These are phyloP conservation scores for Hemithea aestivaria DNA, from an alignment of 2,888 invertebrate genomes.

Conservation along the genomic window DNA sequence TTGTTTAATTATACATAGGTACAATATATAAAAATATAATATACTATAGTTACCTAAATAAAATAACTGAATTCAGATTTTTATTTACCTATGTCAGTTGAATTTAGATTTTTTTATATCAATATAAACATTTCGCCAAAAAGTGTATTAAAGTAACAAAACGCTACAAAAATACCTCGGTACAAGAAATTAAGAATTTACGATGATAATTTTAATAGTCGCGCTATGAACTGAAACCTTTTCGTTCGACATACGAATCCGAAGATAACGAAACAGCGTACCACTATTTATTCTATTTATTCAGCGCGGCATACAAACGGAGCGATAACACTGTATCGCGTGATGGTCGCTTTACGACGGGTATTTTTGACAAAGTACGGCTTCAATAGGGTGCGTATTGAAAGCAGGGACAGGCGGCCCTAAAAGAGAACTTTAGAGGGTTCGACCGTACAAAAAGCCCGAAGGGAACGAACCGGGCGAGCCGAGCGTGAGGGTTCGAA, in stretches of 20 bases:
- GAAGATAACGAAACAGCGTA: constrained; percentile 34
- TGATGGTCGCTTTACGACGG: constrained; percentile 29
- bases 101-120: no score
- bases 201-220: background rate
- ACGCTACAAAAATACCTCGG: no score
- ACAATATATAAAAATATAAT: no score
- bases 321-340: constrained; percentile 33
- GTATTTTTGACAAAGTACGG: constrained; percentile 35
- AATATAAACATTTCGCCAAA: no score
- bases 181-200: no score
- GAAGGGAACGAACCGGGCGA: constrained; percentile 44
- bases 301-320: constrained; percentile 29
- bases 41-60: no score
- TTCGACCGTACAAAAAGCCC: constrained; percentile 53
- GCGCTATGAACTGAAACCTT: constrained; percentile 15
- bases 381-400: constrained; percentile 52
- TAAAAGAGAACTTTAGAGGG: constrained; percentile 44
- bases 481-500: constrained; percentile 43
- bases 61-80: no score
- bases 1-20: no score
- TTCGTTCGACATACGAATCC: constrained; percentile 29
- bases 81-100: no score
- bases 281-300: constrained; percentile 26
- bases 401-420: constrained; percentile 42
- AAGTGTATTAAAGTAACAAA: no score